Evolutionary conservation across 23 tunicate genomes (phyloP).

Genomic region (Trididemnum clinides): DNA sequence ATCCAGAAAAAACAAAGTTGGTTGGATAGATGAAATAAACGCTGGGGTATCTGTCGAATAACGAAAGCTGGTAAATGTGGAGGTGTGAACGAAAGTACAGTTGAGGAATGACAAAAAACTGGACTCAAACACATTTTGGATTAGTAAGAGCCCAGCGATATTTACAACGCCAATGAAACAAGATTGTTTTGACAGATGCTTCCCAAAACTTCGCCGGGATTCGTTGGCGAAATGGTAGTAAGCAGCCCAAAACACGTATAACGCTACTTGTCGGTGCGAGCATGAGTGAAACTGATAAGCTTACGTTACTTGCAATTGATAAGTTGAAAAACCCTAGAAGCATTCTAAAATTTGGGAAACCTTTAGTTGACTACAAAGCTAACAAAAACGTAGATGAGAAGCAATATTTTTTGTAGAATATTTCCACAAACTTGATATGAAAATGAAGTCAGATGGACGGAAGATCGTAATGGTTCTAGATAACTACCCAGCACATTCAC

Average conservation of each 20-base stretch:
- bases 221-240: background rate
- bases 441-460: background rate
- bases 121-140: background rate
- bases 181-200: background rate
- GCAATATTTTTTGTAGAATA: background rate
- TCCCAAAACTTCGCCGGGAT: background rate
- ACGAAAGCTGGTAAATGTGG: background rate
- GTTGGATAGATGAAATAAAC: background rate
- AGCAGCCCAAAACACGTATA: background rate
- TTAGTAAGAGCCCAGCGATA: background rate
- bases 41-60: background rate
- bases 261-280: background rate
- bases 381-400: background rate
- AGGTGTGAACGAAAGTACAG: background rate
- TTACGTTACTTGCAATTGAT: background rate
- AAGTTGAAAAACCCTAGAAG: background rate
- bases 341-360: background rate
- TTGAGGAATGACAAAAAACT: background rate
- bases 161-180: conserved; percentile 1
- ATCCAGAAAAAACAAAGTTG: background rate
- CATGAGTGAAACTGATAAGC: conserved; percentile 1
- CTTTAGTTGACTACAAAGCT: background rate
- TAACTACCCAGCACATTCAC: no score
- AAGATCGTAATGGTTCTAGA: no score
- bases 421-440: background rate